A percentile compares a stretch with the other conserved stretches of the same genome.
These are phyloP conservation scores for Brienomyrus brachyistius DNA, from an alignment of 2,113 vertebrate species.

Conservation along the genomic window DNA sequence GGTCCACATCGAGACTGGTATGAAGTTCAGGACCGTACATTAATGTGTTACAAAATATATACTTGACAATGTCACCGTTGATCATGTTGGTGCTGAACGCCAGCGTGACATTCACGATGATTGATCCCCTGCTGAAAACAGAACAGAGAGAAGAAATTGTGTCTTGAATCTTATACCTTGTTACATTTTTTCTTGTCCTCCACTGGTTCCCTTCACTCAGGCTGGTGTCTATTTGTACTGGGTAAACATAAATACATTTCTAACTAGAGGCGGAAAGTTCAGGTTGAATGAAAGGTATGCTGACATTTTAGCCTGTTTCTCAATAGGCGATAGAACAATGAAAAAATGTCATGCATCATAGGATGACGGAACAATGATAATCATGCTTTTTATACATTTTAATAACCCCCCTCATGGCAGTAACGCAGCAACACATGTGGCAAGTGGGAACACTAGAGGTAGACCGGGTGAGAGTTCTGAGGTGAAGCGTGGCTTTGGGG, in stretches of 20 bases:
- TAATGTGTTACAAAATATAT: rapidly evolving
- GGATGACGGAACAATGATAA: neutral
- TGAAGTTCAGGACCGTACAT: neutral
- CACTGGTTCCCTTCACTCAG: neutral
- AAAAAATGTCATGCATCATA: neutral
- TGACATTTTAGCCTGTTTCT: neutral
- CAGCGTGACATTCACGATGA: conserved; percentile 35
- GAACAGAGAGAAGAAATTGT: neutral
- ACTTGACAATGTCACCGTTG: neutral
- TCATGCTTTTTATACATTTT: neutral
- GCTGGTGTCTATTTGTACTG: neutral
- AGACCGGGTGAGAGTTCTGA: neutral
- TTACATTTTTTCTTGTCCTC: neutral
- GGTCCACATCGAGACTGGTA: conserved; percentile 26
- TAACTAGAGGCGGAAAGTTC: neutral
- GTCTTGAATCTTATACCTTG: neutral
- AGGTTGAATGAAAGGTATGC: neutral
- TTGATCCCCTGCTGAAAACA: conserved; percentile 35
- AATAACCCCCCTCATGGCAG: neutral
- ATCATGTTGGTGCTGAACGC: neutral
- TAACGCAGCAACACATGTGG: neutral
- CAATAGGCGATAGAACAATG: neutral
- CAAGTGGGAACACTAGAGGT: neutral
- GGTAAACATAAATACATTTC: neutral
- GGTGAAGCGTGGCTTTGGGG: neutral